Conservation (phyloP, 2,888 invertebrate species). For the Crossocerus cetratus region DNA sequence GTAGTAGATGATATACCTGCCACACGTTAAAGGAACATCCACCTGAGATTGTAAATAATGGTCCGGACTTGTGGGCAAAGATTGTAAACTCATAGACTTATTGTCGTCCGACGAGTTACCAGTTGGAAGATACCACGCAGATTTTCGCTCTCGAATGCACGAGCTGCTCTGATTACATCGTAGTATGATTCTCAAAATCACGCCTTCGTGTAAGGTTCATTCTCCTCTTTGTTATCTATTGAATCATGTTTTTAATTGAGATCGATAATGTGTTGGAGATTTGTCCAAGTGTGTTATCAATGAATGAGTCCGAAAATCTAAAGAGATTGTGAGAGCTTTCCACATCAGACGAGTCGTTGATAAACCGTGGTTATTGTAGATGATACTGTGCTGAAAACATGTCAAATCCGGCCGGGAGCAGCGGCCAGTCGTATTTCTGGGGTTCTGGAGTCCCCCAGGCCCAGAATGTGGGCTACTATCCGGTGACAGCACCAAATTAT, state of each 20-base stretch:
- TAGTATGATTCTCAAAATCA: no score
- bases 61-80: not conserved
- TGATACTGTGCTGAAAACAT: slow-evolving; percentile 34
- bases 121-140: no score
- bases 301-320: no score
- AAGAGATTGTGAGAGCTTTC: no score
- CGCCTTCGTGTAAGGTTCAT: not conserved
- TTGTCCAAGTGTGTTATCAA: no score
- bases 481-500: slow-evolving; percentile 60
- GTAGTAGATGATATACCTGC: slow-evolving; percentile 65
- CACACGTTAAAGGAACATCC: slow-evolving; percentile 68
- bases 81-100: no score
- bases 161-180: no score
- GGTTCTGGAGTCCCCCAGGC: slow-evolving; percentile 39
- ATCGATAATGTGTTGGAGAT: no score
- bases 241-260: no score
- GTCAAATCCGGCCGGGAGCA: slow-evolving; percentile 55
- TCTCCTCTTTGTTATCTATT: not conserved
- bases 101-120: no score
- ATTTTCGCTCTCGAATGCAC: no score
- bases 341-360: no score
- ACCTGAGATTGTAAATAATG: slow-evolving; percentile 55
- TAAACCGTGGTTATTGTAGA: not conserved
- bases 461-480: slow-evolving; percentile 58
- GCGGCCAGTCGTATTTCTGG: slow-evolving; percentile 59